These are phyloP conservation scores for Rhagoletis pomonella DNA, from an alignment of 1,140 invertebrate genomes.

Conservation along the genomic window DNA sequence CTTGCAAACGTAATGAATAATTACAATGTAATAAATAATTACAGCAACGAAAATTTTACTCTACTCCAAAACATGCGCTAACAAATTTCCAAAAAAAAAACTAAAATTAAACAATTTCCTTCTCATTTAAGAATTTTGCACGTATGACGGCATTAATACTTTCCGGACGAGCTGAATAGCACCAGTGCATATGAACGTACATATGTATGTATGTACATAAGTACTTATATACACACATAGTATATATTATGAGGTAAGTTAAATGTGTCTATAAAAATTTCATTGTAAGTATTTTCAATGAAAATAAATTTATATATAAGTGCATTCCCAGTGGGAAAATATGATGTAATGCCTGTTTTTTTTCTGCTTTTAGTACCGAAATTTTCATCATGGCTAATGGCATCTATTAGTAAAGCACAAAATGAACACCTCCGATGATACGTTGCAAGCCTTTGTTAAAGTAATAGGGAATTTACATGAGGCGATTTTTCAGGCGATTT, in stretches of 20 bases:
- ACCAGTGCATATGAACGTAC: background rate
- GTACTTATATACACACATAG: background rate
- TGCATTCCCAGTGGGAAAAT: too few relatives aligned
- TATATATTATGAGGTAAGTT: background rate
- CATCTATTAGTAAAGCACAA: too few relatives aligned
- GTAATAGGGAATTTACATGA: too few relatives aligned
- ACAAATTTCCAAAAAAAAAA: background rate
- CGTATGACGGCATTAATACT: too few relatives aligned
- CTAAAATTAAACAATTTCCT: background rate
- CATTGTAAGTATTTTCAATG: constrained; percentile 20
- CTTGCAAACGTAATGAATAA: background rate
- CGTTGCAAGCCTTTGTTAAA: too few relatives aligned
- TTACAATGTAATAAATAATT: constrained; percentile 2
- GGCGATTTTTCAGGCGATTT: too few relatives aligned
- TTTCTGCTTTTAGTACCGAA: too few relatives aligned
- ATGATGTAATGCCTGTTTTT: too few relatives aligned
- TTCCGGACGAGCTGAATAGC: too few relatives aligned
- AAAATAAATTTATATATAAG: background rate
- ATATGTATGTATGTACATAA: background rate
- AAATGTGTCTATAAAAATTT: constrained; percentile 26
- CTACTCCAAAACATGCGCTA: background rate
- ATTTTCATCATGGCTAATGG: too few relatives aligned
- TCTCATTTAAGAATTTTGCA: background rate
- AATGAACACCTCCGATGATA: too few relatives aligned
- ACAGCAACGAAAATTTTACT: background rate